Base-by-base conservation (phyloP, 2,888 invertebrate genomes). In the Nomada flava region DNA sequence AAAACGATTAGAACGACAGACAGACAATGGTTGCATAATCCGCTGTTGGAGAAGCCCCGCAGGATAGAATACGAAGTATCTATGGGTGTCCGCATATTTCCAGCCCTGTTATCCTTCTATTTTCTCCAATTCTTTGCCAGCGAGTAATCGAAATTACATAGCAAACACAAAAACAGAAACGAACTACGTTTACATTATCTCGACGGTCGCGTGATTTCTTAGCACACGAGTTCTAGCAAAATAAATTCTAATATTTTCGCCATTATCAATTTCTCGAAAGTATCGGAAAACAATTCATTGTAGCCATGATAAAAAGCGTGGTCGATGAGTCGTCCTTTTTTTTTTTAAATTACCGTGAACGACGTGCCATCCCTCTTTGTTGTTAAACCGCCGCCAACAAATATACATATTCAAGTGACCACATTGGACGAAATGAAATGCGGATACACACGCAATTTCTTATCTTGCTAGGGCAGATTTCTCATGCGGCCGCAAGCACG, bases 1-100 rank as follows among this genome's bases (percentile, higher is more conserved):
- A 90, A 90, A 86, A 86, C 86, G 89, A 88, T 88, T 89, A 88
- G 79, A 84, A 83, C 83, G 60, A 50, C 59, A 59, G 72, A 71
- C 57, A 69, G 52, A 73, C 72, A 53, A 75, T 69, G 64, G 65
- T 80, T 59, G 79, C 63, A 60, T 88, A 90, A 89, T 89, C 87
- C 86, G 69, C 75, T 76, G 84, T 76, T 83, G 83, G 84, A 71
- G 86, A 90, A 90, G 81, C 86, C 89, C 82, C 62, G 65, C 82
- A 86, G 87, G 76, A 68, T 82, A 77, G 59, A 55, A 75, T 74
- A 63, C 62, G 75, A 79, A 77, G 65, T 71, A 63, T 63, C 29
- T 62, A 59, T 44, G 26, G 29, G 73, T 42, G 29, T 65, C 50
- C 47, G 60, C n/a, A 57, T 20, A 23, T 50, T 57, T 72, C 67